A percentile compares a stretch with the other conserved stretches of the same genome.
Evolutionary conservation across 2,888 invertebrate genomes (phyloP).

Genomic region (Ceraclea dissimilis): DNA sequence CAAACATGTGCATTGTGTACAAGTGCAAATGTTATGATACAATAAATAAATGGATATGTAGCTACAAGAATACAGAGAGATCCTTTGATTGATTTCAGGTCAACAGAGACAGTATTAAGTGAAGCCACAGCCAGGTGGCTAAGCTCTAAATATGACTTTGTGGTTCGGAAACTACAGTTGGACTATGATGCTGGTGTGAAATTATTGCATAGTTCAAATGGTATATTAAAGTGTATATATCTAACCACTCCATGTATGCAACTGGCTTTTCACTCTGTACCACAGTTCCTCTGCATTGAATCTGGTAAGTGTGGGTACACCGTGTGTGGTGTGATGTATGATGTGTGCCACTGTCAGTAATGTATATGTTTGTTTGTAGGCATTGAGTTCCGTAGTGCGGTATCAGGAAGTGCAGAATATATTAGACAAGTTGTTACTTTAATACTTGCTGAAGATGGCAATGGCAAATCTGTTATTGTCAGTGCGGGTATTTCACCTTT

Average conservation of each 20-base stretch:
- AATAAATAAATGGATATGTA: no score
- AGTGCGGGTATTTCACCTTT: slow-evolving; percentile 45
- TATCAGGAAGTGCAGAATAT: slow-evolving; percentile 34
- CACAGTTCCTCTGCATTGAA: slow-evolving; percentile 45
- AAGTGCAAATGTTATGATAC: no score
- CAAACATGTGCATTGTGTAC: no score
- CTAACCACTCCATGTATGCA: slow-evolving; percentile 47
- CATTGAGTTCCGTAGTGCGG: slow-evolving; percentile 43
- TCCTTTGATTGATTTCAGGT: no score
- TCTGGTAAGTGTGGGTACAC: slow-evolving; percentile 38
- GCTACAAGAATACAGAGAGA: no score
- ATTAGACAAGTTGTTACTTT: slow-evolving; percentile 43
- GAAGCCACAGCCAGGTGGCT: slow-evolving; percentile 42
- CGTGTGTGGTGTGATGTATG: background rate
- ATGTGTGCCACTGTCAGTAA: background rate
- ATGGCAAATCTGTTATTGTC: slow-evolving; percentile 46
- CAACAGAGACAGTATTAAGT: slow-evolving; percentile 37
- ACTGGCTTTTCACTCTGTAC: slow-evolving; percentile 44
- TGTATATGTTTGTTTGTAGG: slow-evolving; percentile 31
- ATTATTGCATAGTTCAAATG: slow-evolving; percentile 38
- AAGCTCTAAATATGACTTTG: slow-evolving; percentile 45
- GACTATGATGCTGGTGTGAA: slow-evolving; percentile 48
- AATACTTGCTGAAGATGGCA: slow-evolving; percentile 45
- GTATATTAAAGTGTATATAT: slow-evolving; percentile 45
- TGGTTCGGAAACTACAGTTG: slow-evolving; percentile 42